These are phyloP conservation scores for Synanthedon myopaeformis DNA, from an alignment of 2,888 invertebrate genomes.

Conservation along the genomic window DNA sequence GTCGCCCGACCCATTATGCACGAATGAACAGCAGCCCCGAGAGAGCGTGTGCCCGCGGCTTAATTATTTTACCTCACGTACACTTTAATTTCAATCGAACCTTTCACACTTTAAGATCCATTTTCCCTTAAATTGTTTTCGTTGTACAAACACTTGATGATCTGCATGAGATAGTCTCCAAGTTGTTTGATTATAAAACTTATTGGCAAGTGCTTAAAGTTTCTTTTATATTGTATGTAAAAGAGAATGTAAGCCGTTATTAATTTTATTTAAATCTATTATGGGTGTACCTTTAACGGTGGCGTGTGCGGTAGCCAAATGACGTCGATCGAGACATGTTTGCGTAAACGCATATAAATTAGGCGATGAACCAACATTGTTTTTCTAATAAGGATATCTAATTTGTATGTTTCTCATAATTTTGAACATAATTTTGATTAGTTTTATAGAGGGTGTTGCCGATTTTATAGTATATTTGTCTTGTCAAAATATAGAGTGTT, in stretches of 20 bases:
- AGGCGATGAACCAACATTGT: slow-evolving; percentile 19
- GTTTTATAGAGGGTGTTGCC: no score
- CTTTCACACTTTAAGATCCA: neutral
- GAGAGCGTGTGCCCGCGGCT: slow-evolving; percentile 53
- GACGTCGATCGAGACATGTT: slow-evolving; percentile 52
- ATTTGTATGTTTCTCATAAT: no score
- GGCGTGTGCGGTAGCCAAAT: slow-evolving; percentile 39
- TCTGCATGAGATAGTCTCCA: neutral
- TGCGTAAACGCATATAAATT: slow-evolving; percentile 38
- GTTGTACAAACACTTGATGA: neutral
- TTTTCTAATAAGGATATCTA: neutral
- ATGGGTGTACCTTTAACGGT: slow-evolving; percentile 53
- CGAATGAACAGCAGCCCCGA: slow-evolving; percentile 67
- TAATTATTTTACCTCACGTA: neutral
- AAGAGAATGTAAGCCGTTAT: slow-evolving; percentile 20
- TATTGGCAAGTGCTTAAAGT: slow-evolving; percentile 8
- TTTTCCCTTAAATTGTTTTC: neutral
- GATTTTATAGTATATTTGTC: no score
- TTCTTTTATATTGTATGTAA: slow-evolving; percentile 8
- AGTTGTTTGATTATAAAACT: neutral
- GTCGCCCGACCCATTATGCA: slow-evolving; percentile 63
- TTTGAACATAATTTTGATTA: no score
- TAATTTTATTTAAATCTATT: slow-evolving; percentile 35
- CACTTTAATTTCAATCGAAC: neutral
- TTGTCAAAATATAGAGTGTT: no score